Evolutionary conservation across 2,888 invertebrate species (phyloP), one percentile per base, ranked within the genome.

Genomic region (Lasioglossum marginatum): DNA sequence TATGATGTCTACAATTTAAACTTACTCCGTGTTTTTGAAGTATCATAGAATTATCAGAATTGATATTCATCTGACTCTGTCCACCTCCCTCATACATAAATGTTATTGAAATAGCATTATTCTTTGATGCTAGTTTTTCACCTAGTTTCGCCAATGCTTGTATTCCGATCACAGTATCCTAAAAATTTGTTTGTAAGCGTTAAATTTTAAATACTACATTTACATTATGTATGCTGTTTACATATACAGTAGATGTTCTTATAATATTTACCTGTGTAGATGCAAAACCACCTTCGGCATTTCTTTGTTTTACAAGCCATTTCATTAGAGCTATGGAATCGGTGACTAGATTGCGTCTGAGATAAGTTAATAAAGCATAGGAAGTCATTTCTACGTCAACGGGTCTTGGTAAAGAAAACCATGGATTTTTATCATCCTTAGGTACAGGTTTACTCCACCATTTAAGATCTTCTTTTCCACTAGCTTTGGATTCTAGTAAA

Each of bases 361-460:
- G 93, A 92, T 96, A 97, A 0, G 98, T 97, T 80, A 98, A 96
- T 81, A 99, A 95, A 0, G 97, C 98, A 95, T 99, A 99, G 0
- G 99, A 97, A 0, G 99, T 99, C 91, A 98, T 98, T 95, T 98
- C 98, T 6, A 99, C 97, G 90, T 97, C 97, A 0, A 97, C 96
- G 0, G 98, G 97, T 84, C 96, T 96, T 0, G 98, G 97, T 85
- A 97, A 95, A 74, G 96, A 95, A 48, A 95, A 96, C 97, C 97
- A 97, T 0, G 97, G 97, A 93, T 97, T 97, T 79, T 96, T 96
- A 72, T 96, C 96, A 82, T 97, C 97, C 70, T 95, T 92, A 0
- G 95, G 94, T 16, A 95, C 95, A 1, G 96, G 96, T 85, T 97
- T 97, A 70, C 97, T 97, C 99, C 99, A 99, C 97, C 98, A 98